Percentiles rank a stretch among this genome's conserved stretches.
These are phyloP conservation scores for Chloropsis hardwickii DNA, from an alignment of 2,113 vertebrate genomes.

Conservation along the genomic window DNA sequence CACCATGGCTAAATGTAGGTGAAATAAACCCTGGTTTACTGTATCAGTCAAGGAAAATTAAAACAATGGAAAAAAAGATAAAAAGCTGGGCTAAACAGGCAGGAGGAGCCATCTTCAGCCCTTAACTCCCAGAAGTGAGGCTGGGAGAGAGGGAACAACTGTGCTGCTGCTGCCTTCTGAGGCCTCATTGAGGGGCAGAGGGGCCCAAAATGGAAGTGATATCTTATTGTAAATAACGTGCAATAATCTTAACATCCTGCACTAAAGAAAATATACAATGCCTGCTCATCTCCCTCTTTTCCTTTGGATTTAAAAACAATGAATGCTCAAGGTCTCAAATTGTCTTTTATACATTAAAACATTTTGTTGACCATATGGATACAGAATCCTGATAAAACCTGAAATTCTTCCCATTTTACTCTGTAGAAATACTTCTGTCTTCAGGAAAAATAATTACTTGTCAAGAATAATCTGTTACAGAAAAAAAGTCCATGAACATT, in stretches of 20 bases:
- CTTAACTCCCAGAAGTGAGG: background rate
- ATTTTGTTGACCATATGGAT: background rate
- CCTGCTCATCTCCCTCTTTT: background rate
- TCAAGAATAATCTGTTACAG: background rate
- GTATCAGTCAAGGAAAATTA: background rate
- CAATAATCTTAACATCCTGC: background rate
- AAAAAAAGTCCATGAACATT: background rate
- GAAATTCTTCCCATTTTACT: background rate
- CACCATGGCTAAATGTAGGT: background rate
- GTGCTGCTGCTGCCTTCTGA: background rate
- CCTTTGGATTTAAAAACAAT: background rate
- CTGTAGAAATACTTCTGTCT: background rate
- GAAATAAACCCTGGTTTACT: background rate
- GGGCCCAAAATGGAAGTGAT: background rate
- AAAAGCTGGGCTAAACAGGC: background rate
- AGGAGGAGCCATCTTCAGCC: background rate
- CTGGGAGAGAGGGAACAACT: background rate
- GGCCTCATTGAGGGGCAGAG: background rate
- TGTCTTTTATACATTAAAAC: background rate
- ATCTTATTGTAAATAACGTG: background rate
- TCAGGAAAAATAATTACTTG: conserved; percentile 5
- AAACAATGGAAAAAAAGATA: background rate
- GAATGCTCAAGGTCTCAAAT: background rate
- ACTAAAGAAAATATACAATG: background rate
- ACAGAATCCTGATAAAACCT: background rate